Conservation (phyloP, 2,113 vertebrate species). For the Ictalurus furcatus region DNA sequence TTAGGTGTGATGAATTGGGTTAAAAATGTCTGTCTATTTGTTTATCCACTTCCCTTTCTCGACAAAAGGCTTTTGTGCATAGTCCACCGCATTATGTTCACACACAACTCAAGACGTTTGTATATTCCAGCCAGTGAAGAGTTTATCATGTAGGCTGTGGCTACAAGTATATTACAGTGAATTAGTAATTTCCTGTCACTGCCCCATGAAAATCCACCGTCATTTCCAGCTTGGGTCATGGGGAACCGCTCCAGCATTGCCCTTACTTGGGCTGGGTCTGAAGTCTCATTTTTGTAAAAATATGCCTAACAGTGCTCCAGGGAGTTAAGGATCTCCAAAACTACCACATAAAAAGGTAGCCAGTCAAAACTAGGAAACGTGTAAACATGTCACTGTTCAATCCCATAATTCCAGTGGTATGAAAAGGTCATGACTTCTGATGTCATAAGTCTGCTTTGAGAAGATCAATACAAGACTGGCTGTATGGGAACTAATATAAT, state of each 20-base stretch:
- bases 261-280: neutral
- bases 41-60: neutral
- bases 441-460: neutral
- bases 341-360: neutral
- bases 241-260: neutral
- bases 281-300: neutral
- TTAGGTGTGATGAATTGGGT: too few relatives aligned
- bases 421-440: neutral
- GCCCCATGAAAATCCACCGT: neutral
- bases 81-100: neutral
- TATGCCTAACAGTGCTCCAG: neutral
- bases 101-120: neutral
- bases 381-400: neutral
- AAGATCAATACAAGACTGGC: neutral
- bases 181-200: conserved; percentile 30
- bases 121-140: neutral
- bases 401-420: neutral
- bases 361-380: neutral
- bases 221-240: conserved; percentile 1
- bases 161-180: neutral
- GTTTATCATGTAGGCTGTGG: neutral
- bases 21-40: too few relatives aligned
- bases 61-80: neutral
- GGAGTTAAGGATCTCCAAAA: neutral
- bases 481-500: conserved; percentile 1